phyloP scores from a whole-genome alignment of 2,888 invertebrate species.

The Pristionchus mayeri region DNA sequence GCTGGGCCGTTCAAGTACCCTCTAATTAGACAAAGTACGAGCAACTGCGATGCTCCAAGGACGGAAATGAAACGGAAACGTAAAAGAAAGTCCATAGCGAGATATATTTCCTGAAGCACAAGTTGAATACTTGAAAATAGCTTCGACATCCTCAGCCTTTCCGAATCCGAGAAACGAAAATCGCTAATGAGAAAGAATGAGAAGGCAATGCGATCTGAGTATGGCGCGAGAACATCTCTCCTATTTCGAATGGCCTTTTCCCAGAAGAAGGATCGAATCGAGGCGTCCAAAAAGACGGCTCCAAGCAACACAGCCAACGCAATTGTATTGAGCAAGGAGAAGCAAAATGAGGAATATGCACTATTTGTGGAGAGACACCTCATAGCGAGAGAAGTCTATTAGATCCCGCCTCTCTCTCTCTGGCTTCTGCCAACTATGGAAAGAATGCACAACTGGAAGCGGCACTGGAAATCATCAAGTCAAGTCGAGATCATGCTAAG shows the following conservation, averaged over 20 bases:
- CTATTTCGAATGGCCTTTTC: not conserved
- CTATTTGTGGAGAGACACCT: conserved; percentile 34
- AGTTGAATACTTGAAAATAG: too few relatives aligned
- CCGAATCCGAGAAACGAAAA: not conserved
- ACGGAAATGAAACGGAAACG: not conserved
- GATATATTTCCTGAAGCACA: not conserved
- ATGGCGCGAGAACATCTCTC: not conserved
- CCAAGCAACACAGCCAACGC: conserved; percentile 34
- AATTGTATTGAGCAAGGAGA: conserved; percentile 34
- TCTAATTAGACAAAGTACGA: conserved; percentile 16
- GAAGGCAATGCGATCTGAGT: too few relatives aligned
- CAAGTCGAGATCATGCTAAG: too few relatives aligned
- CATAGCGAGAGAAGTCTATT: conserved; percentile 38
- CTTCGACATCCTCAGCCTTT: too few relatives aligned
- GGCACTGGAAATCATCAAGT: not conserved
- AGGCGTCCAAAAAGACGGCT: not conserved
- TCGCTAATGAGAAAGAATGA: not conserved
- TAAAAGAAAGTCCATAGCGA: too few relatives aligned
- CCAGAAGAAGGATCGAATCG: not conserved
- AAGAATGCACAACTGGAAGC: conserved; percentile 18
- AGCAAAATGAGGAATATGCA: conserved; percentile 37
- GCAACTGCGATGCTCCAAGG: not conserved
- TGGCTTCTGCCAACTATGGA: not conserved
- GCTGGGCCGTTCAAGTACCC: not conserved
- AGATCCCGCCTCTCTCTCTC: conserved; percentile 19